phyloP scores from a whole-genome alignment of 2,888 invertebrate species.

The Tipula helvola region DNA sequence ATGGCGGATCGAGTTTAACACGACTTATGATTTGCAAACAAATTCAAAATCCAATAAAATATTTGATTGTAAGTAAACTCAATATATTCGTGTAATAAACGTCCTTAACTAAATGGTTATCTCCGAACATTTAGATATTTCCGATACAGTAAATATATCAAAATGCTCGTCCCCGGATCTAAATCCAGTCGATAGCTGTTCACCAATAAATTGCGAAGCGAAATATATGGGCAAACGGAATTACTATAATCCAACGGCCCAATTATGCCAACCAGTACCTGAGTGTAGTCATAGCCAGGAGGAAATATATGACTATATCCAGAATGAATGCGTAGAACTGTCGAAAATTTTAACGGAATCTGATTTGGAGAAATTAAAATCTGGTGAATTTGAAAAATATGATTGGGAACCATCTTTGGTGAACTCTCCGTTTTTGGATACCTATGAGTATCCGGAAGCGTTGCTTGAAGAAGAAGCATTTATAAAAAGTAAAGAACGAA shows the following conservation, averaged over 20 bases:
- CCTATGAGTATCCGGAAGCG: neutral
- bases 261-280: neutral
- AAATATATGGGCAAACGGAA: constrained; percentile 41
- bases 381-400: neutral
- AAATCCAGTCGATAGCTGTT: constrained; percentile 37
- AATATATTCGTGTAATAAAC: neutral
- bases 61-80: neutral
- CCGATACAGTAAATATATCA: constrained; percentile 8
- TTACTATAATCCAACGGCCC: constrained; percentile 33
- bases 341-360: neutral
- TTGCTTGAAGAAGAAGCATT: neutral
- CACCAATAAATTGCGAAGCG: constrained; percentile 39
- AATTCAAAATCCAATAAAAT: neutral
- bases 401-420: neutral
- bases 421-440: neutral
- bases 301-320: neutral
- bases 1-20: constrained; percentile 14
- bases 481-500: neutral
- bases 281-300: neutral
- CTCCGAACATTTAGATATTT: neutral
- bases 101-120: neutral
- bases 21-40: neutral
- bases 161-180: constrained; percentile 33
- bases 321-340: neutral
- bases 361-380: neutral